phyloP scores from a whole-genome alignment of 2,888 invertebrate genomes.

The Laothoe populi region DNA sequence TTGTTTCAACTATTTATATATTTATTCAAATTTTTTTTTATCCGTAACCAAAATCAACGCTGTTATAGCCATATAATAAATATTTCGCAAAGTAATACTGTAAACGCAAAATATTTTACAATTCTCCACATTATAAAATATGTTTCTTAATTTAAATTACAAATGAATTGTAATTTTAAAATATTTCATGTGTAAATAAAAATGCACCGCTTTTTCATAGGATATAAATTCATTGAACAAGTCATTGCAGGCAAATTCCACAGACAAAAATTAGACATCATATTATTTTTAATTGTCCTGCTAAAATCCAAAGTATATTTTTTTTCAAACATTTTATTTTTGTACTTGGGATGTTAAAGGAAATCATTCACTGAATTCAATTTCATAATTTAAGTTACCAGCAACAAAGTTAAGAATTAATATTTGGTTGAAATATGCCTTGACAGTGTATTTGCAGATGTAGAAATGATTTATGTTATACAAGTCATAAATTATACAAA shows the following conservation, averaged over 20 bases:
- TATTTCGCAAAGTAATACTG: no score
- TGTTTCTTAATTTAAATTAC: neutral
- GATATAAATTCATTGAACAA: neutral
- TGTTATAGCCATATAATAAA: no score
- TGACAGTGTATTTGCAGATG: neutral
- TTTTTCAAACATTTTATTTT: neutral
- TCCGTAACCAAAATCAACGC: no score
- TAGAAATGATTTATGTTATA: neutral
- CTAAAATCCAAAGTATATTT: neutral
- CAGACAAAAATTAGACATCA: neutral
- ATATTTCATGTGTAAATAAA: neutral
- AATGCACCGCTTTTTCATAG: neutral
- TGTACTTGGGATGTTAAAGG: neutral
- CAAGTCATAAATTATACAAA: slow-evolving; percentile 9
- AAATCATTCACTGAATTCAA: slow-evolving; percentile 1
- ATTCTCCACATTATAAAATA: neutral
- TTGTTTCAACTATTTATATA: no score
- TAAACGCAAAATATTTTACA: no score
- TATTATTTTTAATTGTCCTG: neutral
- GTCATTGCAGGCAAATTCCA: neutral
- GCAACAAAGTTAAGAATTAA: neutral
- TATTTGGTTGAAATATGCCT: neutral
- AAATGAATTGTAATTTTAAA: neutral
- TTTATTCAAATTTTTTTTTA: no score
- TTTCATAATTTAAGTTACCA: neutral